phyloP scores from a whole-genome alignment of 2,113 vertebrate species.

The Sylvilagus bachmani region DNA sequence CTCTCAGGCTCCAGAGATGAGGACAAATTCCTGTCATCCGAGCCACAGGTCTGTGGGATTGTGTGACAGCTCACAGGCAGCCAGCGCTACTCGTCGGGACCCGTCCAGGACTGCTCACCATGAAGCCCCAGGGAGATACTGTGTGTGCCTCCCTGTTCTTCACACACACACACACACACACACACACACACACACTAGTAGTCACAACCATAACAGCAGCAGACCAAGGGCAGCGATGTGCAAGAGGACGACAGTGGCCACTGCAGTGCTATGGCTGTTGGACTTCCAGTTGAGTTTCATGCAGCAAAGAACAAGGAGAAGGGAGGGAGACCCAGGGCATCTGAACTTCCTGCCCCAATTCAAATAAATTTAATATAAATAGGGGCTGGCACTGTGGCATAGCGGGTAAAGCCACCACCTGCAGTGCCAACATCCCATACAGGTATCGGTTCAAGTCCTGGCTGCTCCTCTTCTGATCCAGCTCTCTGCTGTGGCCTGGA shows the following conservation, averaged over 20 bases:
- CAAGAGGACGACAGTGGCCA: background rate
- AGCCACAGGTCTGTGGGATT: background rate
- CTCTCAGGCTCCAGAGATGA: background rate
- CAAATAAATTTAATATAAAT: background rate
- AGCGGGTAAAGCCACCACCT: too few species aligned
- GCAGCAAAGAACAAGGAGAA: background rate
- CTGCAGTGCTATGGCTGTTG: accelerated
- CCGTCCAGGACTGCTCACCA: background rate
- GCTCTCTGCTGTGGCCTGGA: too few species aligned
- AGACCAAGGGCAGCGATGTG: background rate
- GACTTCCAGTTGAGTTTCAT: background rate
- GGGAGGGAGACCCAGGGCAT: too few species aligned
- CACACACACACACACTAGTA: too few species aligned
- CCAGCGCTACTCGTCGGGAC: background rate
- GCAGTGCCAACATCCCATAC: too few species aligned
- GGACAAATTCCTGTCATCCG: background rate
- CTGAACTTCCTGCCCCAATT: background rate
- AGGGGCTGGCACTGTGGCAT: too few species aligned
- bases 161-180: background rate
- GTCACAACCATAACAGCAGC: background rate
- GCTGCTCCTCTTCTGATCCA: too few species aligned
- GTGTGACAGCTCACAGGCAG: background rate
- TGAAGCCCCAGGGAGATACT: background rate
- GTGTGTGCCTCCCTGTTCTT: background rate
- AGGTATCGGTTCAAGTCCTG: too few species aligned